Percentiles rank a stretch among this genome's conserved stretches.
phyloP scores from a whole-genome alignment of 2,113 vertebrate species.

The Sturnira hondurensis region DNA sequence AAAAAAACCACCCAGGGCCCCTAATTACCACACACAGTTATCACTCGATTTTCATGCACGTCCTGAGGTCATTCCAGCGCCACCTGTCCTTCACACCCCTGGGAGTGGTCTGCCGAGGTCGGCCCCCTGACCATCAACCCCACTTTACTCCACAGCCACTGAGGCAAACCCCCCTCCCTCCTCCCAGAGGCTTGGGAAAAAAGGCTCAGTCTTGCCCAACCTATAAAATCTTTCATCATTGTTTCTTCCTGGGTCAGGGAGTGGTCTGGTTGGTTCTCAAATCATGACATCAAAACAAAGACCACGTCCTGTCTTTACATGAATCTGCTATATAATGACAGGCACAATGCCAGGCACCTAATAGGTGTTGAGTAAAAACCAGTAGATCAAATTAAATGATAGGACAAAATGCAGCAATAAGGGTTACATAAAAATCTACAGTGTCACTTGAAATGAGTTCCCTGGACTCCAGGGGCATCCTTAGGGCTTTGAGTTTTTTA shows the following conservation, averaged over 20 bases:
- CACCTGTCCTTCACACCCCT: background rate
- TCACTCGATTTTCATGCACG: background rate
- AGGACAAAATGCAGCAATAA: background rate
- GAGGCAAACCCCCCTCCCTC: background rate
- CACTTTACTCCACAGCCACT: background rate
- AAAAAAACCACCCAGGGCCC: background rate
- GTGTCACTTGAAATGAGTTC: background rate
- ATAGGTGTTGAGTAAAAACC: background rate
- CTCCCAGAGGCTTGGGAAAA: background rate
- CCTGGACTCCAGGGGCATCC: background rate
- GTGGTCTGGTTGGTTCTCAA: background rate
- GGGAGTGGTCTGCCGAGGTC: background rate
- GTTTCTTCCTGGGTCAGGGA: background rate
- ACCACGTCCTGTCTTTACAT: background rate
- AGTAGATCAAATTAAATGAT: background rate
- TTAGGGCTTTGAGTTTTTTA: background rate
- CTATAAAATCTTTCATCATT: background rate
- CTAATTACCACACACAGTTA: background rate
- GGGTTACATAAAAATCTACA: background rate
- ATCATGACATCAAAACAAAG: background rate
- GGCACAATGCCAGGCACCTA: background rate
- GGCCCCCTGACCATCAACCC: background rate
- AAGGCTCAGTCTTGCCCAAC: background rate
- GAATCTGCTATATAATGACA: background rate
- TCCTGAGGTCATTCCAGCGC: background rate